Evolutionary conservation across 2,113 vertebrate genomes (phyloP).

Genomic region (Melanerpes aurifrons): DNA sequence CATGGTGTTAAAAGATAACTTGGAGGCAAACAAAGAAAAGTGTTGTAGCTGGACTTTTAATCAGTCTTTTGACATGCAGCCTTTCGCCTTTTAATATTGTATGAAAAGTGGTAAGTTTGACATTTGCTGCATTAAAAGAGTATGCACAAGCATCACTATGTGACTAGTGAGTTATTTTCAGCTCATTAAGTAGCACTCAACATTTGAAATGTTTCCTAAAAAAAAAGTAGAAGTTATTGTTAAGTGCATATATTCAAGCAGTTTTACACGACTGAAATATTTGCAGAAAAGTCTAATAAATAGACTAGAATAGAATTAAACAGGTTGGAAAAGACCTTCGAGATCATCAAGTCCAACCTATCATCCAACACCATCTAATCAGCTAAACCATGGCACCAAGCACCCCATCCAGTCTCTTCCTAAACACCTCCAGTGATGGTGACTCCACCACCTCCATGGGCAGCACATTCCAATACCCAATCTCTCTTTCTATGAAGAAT

Average conservation of each 20-base stretch:
- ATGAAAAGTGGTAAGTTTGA: not conserved
- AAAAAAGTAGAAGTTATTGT: not conserved
- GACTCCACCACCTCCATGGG: too few relatives aligned
- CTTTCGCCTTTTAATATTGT: not conserved
- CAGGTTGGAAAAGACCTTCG: too few relatives aligned
- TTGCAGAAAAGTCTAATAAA: not conserved
- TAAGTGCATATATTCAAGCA: not conserved
- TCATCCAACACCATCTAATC: too few relatives aligned
- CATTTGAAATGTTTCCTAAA: not conserved
- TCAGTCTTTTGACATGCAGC: not conserved
- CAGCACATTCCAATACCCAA: too few relatives aligned
- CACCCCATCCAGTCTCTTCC: too few relatives aligned
- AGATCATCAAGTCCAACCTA: too few relatives aligned
- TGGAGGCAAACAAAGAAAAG: not conserved
- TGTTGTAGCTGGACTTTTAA: not conserved
- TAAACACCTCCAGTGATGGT: too few relatives aligned
- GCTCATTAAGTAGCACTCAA: not conserved
- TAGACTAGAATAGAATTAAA: too few relatives aligned
- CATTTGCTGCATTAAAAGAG: not conserved
- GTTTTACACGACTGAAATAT: not conserved
- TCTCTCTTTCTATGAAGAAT: too few relatives aligned
- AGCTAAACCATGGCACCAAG: too few relatives aligned
- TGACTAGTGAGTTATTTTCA: not conserved
- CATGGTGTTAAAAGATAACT: not conserved
- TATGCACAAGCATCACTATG: not conserved